phyloP scores from a whole-genome alignment of 1,140 invertebrate genomes.

The Bilobella aurantiaca region DNA sequence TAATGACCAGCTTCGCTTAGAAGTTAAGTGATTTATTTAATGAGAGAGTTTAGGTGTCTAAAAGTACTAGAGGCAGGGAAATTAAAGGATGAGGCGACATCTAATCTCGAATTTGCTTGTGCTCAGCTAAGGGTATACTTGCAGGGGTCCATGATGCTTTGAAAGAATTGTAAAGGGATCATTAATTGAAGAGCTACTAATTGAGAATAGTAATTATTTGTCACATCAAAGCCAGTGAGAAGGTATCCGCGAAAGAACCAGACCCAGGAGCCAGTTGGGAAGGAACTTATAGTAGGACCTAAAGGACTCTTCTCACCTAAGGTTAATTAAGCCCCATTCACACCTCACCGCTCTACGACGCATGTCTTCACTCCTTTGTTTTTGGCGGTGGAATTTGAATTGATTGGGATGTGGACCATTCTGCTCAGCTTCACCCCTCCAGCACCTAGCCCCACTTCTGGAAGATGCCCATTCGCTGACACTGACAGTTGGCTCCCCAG shows the following conservation, averaged over 20 bases:
- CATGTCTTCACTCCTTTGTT: no score
- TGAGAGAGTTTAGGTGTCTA: not conserved
- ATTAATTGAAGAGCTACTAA: not conserved
- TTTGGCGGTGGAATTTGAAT: not conserved
- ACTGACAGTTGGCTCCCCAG: conserved; percentile 81
- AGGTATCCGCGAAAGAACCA: not conserved
- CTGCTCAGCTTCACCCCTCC: no score
- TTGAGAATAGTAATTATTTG: not conserved
- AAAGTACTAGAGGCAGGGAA: no score
- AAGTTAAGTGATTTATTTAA: not conserved
- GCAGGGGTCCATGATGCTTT: no score
- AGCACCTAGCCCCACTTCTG: conserved; percentile 68
- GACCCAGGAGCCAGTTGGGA: not conserved
- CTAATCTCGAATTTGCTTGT: no score
- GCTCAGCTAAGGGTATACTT: no score
- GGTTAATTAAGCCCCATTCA: no score
- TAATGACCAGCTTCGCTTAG: not conserved
- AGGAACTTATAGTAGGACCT: no score
- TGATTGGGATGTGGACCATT: not conserved
- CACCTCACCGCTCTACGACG: no score
- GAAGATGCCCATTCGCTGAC: conserved; percentile 77
- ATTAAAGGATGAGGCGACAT: no score
- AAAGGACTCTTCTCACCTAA: no score
- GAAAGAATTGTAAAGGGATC: not conserved
- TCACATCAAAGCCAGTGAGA: not conserved